Evolutionary conservation across 2,113 vertebrate genomes (phyloP).

Genomic region (Corythornis vintsioides): DNA sequence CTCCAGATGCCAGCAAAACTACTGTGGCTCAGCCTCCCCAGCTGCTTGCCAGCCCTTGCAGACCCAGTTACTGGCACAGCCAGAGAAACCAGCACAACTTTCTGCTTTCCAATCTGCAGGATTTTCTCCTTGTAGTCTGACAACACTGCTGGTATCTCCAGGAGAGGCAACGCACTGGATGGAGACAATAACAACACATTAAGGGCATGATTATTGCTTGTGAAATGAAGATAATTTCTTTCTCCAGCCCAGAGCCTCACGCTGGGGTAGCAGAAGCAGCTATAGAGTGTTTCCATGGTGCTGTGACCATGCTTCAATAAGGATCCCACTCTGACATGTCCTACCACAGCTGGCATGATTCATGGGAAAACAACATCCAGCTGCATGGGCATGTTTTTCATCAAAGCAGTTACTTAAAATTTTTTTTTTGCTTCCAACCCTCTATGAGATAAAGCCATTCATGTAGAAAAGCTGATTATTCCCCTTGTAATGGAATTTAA

Average conservation of each 20-base stretch:
- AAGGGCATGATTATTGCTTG: background rate
- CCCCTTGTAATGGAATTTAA: slow-evolving; percentile 8
- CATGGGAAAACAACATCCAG: background rate
- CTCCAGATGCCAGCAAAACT: background rate
- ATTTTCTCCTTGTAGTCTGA: background rate
- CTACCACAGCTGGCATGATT: background rate
- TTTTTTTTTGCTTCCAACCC: background rate
- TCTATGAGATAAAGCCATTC: background rate
- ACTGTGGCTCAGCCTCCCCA: accelerated
- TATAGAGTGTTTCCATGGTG: accelerated
- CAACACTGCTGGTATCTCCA: background rate
- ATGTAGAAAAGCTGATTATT: slow-evolving; percentile 4
- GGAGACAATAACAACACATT: accelerated
- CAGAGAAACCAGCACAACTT: background rate
- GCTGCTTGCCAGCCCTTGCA: accelerated
- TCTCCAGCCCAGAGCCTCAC: accelerated
- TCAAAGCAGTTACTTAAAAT: background rate
- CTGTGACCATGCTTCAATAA: accelerated
- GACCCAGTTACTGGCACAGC: accelerated
- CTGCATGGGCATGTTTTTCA: background rate
- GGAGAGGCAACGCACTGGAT: background rate
- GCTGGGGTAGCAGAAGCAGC: background rate
- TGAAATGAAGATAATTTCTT: background rate
- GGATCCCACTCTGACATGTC: accelerated
- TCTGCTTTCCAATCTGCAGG: background rate